Base-by-base conservation (phyloP, 1,140 invertebrate species). In the Cherax destructor region DNA sequence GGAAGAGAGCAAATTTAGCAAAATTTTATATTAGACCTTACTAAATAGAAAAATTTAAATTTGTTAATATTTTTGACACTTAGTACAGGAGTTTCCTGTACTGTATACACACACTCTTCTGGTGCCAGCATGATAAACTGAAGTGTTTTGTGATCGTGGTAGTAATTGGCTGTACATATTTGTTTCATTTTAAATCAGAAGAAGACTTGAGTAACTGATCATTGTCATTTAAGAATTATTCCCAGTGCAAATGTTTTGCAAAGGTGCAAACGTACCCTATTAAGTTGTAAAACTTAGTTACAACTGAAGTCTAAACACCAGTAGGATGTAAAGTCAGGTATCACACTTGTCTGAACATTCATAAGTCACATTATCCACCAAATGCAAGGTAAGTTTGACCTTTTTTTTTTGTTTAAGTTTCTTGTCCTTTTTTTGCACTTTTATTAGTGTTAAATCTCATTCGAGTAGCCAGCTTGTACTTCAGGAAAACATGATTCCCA, bases 91-190 rank as follows among this genome's bases (percentile, higher is more conserved):
- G 30, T 18, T 41, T 16, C n/a, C 16, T n/a, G 13, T 79, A n/a
- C 30, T 41, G 52, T 52, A 10, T 52, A 56, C 50, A 56, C 2
- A 69, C 11, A 72, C 61, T 85, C 65, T 85, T 72, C 65, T 72
- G 61, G 59, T 65, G 47, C 24, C 69, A 21, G 83, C 49, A 85
- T 85, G 65, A 50, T 72, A 11, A 72, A 47, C 49, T 41, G 30
- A n/a, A 69, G 11, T 72, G 61, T 85, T 47, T 85, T 85, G 83
- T 85, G 83, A 69, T 85, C 50, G 83, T 85, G 83, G 83, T 85
- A 85, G 83, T 72, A 47, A 49, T 85, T 85, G 83, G 69, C 65
- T 65, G 65, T 24, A 74, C 65, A 18, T 50, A 74, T 84, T 59
- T 84, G 16, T 65, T 84, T 84, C 49, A 47, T 69, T 65, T 49